A percentile compares a stretch with the other conserved stretches of the same genome.
phyloP scores from a whole-genome alignment of 1,140 invertebrate species.

The Drosophila albomicans region DNA sequence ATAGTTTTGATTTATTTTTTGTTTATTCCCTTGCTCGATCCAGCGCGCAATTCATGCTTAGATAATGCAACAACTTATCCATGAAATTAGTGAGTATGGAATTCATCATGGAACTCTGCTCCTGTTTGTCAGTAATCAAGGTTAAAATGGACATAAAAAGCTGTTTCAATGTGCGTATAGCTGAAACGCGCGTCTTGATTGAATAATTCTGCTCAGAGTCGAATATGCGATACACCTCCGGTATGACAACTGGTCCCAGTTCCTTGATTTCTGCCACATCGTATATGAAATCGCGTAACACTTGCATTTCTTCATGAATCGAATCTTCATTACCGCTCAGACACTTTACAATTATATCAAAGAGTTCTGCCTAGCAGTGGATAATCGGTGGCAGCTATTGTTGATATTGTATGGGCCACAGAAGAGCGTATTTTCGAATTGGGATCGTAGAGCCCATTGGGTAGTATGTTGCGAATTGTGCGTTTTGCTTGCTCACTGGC shows the following conservation, averaged over 20 bases:
- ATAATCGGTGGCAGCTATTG: constrained; percentile 92
- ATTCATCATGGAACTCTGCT: constrained; percentile 89
- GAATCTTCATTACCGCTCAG: constrained; percentile 87
- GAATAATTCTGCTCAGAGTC: constrained; percentile 87
- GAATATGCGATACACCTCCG: constrained; percentile 92
- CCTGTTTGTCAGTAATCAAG: constrained; percentile 88
- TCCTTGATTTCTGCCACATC: constrained; percentile 90
- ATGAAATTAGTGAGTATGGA: constrained; percentile 90
- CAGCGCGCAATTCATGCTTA: constrained; percentile 87
- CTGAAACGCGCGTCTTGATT: constrained; percentile 78
- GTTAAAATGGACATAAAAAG: constrained; percentile 86
- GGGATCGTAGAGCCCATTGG: constrained; percentile 89
- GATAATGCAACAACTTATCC: constrained; percentile 88
- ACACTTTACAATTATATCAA: constrained; percentile 89
- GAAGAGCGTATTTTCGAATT: constrained; percentile 90
- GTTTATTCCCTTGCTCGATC: constrained; percentile 85
- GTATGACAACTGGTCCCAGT: constrained; percentile 90
- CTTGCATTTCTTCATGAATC: constrained; percentile 92
- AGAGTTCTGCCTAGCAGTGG: constrained; percentile 91
- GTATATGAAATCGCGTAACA: constrained; percentile 90
- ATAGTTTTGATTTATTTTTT: too few relatives aligned
- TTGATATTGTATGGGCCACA: constrained; percentile 91
- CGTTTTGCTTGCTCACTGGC: constrained; percentile 87
- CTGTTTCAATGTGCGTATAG: constrained; percentile 77
- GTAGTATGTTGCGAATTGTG: constrained; percentile 89